Evolutionary conservation across 2,113 vertebrate genomes (phyloP), one percentile per base, ranked within the genome.

Genomic region (Cephalopterus ornatus): DNA sequence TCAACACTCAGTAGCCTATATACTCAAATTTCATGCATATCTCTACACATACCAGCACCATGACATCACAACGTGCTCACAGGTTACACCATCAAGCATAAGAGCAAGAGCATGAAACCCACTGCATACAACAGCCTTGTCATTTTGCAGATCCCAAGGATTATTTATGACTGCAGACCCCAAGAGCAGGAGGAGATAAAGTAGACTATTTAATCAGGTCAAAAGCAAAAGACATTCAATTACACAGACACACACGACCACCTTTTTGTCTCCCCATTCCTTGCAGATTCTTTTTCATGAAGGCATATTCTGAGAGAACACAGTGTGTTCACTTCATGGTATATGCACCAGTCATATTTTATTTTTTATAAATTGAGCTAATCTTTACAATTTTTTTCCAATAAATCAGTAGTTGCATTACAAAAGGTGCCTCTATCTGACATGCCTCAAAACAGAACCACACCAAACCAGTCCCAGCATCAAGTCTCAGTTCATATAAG

Each of bases 51-150:
- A 28, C 24, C 52, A 53, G 59, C 49, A 86, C 63, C 37, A 74
- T 41, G 49, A 93, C 62, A 97, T 55, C 79, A 80, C 80, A 80
- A 59, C 61, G 84, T 50, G 41, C 26, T 84, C 85, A 42, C 55
- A 86, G 74, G 94, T 94, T 94, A 89, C 37, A 47, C 32, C 94
- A 85, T 96, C 97, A 95, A 89, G 93, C 93, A 92, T 47, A 81
- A 95, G 21, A 93, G 58, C 42, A 89, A 93, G 91, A 85, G 58
- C 32, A 80, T 93, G 73, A 96, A 97, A 94, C 44, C 49, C 76
- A 86, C 79, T 94, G 91, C 76, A 52, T 41, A 22, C 35, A 49
- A 53, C 84, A 94, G 84, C 87, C 89, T 87, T 94, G 78, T 80
- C 96, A 95, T 22, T 4, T 20, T 67, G 22, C 39, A 73, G 52